phyloP scores from a whole-genome alignment of 1,140 invertebrate species.

The Metopolophium dirhodum region DNA sequence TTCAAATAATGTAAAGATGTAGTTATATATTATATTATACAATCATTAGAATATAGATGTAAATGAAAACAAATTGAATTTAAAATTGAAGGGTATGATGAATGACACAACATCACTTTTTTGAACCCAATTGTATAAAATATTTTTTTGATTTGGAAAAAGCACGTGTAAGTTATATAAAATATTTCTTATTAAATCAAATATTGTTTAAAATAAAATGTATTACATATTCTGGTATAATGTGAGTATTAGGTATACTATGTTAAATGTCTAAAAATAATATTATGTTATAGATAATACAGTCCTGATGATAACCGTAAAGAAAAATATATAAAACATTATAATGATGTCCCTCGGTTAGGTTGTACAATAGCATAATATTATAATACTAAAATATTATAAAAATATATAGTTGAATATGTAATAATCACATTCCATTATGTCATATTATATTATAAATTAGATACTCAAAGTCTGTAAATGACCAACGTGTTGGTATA shows the following conservation, averaged over 20 bases:
- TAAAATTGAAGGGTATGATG: not conserved
- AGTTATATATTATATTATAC: not conserved
- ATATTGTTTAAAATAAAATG: not conserved
- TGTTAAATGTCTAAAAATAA: not conserved
- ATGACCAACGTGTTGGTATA: too few relatives aligned
- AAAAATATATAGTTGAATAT: not conserved
- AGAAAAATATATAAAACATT: not conserved
- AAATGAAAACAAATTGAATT: not conserved
- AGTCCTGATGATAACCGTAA: not conserved
- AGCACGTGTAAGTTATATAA: not conserved
- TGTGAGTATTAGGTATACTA: too few relatives aligned
- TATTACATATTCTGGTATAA: too few relatives aligned
- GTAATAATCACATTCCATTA: not conserved
- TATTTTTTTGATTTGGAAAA: not conserved
- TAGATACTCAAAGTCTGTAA: too few relatives aligned
- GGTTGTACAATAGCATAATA: too few relatives aligned
- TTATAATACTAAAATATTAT: not conserved
- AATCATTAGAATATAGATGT: not conserved
- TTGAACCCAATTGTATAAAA: not conserved
- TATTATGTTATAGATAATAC: too few relatives aligned
- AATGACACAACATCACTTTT: not conserved
- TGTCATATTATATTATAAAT: too few relatives aligned
- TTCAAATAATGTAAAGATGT: not conserved
- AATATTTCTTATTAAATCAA: not conserved
- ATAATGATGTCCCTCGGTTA: not conserved